These are phyloP conservation scores for Glyptemys insculpta DNA, from an alignment of 2,797 vertebrate species.

Conservation along the genomic window DNA sequence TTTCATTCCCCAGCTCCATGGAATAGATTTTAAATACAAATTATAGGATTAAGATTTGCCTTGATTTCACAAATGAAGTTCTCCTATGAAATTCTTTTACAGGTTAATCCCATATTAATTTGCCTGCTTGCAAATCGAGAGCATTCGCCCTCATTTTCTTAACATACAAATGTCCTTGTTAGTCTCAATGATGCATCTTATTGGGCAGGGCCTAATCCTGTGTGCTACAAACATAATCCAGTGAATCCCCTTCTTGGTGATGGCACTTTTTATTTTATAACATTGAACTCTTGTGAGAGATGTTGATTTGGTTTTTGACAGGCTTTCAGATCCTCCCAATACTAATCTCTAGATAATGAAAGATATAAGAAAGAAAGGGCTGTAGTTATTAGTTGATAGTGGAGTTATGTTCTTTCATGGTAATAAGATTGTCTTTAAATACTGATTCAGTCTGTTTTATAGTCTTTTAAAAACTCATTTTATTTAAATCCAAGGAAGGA, in stretches of 20 bases:
- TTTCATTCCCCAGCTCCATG: background rate
- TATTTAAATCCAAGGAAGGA: background rate
- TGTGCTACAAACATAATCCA: conserved; percentile 35
- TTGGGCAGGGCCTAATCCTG: conserved; percentile 59
- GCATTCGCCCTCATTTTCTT: conserved; percentile 48
- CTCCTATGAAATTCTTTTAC: conserved; percentile 38
- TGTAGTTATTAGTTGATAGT: background rate
- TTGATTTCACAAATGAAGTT: conserved; percentile 39
- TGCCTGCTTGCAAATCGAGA: conserved; percentile 34
- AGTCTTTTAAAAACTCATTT: background rate
- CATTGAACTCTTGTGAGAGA: conserved; percentile 14
- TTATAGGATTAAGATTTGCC: conserved; percentile 17
- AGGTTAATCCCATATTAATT: conserved; percentile 66
- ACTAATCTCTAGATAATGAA: conserved; percentile 49
- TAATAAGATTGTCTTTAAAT: conserved; percentile 19
- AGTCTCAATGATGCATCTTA: conserved; percentile 45
- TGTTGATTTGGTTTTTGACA: conserved; percentile 45
- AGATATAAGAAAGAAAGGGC: conserved; percentile 5
- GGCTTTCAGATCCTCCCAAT: background rate
- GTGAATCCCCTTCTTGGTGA: conserved; percentile 47
- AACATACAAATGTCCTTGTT: conserved; percentile 62
- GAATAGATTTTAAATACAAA: background rate
- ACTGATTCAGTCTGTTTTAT: background rate
- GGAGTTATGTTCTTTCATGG: background rate
- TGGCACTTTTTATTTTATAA: conserved; percentile 27